Evolutionary conservation across 2,797 vertebrate species (phyloP), one percentile per base, ranked within the genome.

Genomic region (Sebastiscus albofasciatus): DNA sequence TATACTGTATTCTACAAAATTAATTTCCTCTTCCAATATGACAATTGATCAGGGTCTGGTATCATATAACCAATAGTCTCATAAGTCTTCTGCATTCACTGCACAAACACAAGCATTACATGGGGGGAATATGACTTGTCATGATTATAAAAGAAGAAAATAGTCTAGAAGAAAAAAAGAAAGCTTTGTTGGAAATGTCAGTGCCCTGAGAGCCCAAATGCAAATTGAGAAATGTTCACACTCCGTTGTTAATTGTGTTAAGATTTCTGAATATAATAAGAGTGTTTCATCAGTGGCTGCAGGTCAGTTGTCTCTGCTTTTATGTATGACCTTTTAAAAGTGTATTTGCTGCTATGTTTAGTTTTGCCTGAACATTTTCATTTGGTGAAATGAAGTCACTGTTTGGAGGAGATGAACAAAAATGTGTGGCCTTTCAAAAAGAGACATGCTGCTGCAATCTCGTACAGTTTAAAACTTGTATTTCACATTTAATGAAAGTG

Each of bases 21-120:
- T 67, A 42, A 20, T 27, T 31, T 55, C 6, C 27, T 58, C 24
- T 75, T 59, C 73, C 31, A 72, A 22, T 74, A 36, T 84, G 75
- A 61, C 56, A 74, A 49, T 29, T 72, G 60, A 83, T 85, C n/a
- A 12, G 13, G 2, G 42, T 49, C 64, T 84, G 24, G 5, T 27
- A 4, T 81, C 46, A 29, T 14, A n/a, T 22, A 54, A 39, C 2
- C 26, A 18, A 3, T 13, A 11, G 8, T 29, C 9, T 20, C n/a
- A 20, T 6, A 27, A 13, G 16, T 54, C 6, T 13, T 7, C 2
- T 20, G 27, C 10, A 39, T 72, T 67, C 10, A 29, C 7, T 67
- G 14, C 24, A 18, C 42, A 46, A 46, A 46, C 42, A 46, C 8
- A 46, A 52, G 55, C 46, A 24, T 24, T 24, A 24, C 24, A 34